phyloP scores from a whole-genome alignment of 2,797 vertebrate genomes.

The Coregonus sp. region DNA sequence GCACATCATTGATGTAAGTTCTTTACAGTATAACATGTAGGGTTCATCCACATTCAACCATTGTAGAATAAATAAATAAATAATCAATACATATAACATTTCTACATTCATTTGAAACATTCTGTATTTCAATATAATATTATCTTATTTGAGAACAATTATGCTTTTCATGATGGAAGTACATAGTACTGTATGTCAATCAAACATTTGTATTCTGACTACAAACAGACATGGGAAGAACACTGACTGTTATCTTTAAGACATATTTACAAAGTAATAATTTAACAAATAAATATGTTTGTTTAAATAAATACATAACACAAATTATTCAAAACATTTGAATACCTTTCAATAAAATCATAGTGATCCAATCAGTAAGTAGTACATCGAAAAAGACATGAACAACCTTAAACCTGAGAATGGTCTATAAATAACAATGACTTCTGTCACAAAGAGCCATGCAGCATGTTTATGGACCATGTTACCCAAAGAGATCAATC shows the following conservation, averaged over 20 bases:
- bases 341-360: too few species aligned
- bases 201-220: neutral
- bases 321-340: too few species aligned
- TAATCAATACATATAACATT: neutral
- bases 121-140: neutral
- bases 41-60: neutral
- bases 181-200: neutral
- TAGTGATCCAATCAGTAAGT: too few species aligned
- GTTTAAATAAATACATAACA: neutral
- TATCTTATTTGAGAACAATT: neutral
- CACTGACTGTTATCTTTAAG: neutral
- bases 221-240: neutral
- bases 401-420: neutral
- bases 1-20: constrained; percentile 6
- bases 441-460: neutral
- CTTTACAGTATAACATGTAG: neutral
- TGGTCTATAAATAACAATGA: neutral
- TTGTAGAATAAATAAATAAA: neutral
- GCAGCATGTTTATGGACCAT: neutral
- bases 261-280: neutral
- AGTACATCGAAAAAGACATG: too few species aligned
- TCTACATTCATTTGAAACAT: neutral
- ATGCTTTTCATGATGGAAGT: neutral
- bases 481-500: neutral
- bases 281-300: constrained; percentile 22